These are phyloP conservation scores for Holacanthus passer DNA, from an alignment of 2,113 vertebrate genomes.

Conservation along the genomic window DNA sequence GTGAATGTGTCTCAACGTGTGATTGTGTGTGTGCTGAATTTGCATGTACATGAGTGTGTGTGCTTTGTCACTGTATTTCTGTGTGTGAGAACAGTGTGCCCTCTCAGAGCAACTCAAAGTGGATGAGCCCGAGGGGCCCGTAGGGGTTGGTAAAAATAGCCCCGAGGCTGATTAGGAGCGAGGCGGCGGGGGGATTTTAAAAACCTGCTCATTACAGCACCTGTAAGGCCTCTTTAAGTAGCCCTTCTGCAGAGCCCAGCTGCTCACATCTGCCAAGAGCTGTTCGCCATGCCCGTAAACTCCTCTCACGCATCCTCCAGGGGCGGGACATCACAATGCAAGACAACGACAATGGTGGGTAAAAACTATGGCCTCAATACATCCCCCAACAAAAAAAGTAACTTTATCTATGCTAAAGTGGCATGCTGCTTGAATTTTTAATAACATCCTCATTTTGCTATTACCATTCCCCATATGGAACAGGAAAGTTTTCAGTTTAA, in stretches of 20 bases:
- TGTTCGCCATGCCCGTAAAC: conserved; percentile 69
- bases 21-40: conserved; percentile 45
- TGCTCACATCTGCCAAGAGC: conserved; percentile 83
- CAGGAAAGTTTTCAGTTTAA: conserved; percentile 35
- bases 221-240: conserved; percentile 82
- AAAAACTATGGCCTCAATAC: conserved; percentile 78
- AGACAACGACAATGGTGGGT: conserved; percentile 54
- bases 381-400: conserved; percentile 56
- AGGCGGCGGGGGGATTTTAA: conserved; percentile 78
- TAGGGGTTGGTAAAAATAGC: conserved; percentile 84
- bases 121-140: conserved; percentile 79
- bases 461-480: conserved; percentile 35
- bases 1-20: conserved; percentile 34
- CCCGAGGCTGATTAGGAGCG: conserved; percentile 82
- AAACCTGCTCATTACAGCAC: conserved; percentile 84
- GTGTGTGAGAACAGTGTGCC: conserved; percentile 67
- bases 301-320: conserved; percentile 73
- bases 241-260: conserved; percentile 77
- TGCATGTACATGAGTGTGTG: conserved; percentile 55
- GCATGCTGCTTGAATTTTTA: conserved; percentile 59
- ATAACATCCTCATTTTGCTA: conserved; percentile 50
- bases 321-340: conserved; percentile 71
- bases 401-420: conserved; percentile 56
- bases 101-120: conserved; percentile 76
- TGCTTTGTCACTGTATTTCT: conserved; percentile 56